Base-by-base conservation (phyloP, 2,113 vertebrate genomes). In the Pteronura brasiliensis region DNA sequence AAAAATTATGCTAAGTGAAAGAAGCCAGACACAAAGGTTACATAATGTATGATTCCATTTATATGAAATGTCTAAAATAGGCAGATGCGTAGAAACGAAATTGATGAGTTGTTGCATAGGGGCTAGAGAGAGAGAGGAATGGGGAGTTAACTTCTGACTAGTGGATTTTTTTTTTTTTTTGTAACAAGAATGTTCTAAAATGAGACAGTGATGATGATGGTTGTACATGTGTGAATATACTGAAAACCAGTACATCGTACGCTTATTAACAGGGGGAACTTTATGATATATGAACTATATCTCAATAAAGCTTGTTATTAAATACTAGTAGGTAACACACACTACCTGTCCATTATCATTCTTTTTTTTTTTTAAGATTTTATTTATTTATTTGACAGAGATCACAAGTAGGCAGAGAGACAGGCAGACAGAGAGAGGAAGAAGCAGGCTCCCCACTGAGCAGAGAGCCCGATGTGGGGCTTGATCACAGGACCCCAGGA, bases 101-200 rank as follows among this genome's bases (percentile, higher is more conserved):
- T 90, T 92, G 52, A 74, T 80, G 47, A 57, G 36, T 81, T 42
- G 67, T 96, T 97, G 74, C 77, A 49, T 15, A 57, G 44, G 21
- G 39, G 7, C 21, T 44, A 23, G 39, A 27, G 47, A 20, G 63
- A 69, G 39, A 42, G 29, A 39, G 49, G 14, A 85, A 47, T 69
- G 15, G 1, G 17, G 52, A 76, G 23, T 93, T 86, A 79, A 79
- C 31, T 83, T 14, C 83, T 87, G 42, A 31, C 27, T 89, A 36
- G 72, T 94, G 71, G 4, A 49, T 86, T 74, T 94, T 71, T 88
- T 93, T 86, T 79, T 94, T 71, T 88, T 93, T 93, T 80, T 10
- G 27, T 86, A 34, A 74, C 92, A 65, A 95, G 57, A 83, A 57
- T 93, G 11, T 95, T 97, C 59, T 89, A 61, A 88, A 96, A 90